Evolutionary conservation across 2,888 invertebrate genomes (phyloP).

Genomic region (Mantis religiosa): DNA sequence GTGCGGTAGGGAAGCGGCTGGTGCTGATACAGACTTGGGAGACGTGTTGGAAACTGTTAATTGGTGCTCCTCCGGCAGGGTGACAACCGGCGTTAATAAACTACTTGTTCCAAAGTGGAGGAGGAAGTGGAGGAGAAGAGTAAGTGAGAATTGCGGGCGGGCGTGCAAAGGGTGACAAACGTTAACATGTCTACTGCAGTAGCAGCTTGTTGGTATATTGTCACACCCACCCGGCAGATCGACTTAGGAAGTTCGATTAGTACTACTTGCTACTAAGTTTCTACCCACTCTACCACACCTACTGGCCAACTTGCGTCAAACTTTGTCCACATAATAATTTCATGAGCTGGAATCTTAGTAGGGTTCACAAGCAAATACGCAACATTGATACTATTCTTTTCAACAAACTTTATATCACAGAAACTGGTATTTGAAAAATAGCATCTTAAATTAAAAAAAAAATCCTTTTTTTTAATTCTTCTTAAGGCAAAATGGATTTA

Average conservation of each 20-base stretch:
- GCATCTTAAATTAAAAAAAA: too few relatives aligned
- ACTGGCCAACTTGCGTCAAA: neutral
- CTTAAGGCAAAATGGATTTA: too few relatives aligned
- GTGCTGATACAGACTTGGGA: neutral
- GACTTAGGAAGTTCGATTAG: neutral
- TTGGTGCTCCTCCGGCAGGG: neutral
- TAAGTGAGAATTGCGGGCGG: neutral
- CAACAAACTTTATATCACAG: too few relatives aligned
- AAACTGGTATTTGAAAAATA: too few relatives aligned
- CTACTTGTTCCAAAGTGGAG: neutral
- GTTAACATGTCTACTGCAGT: neutral
- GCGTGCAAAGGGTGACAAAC: neutral
- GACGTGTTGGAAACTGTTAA: neutral
- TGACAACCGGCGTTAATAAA: neutral
- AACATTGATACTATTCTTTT: too few relatives aligned
- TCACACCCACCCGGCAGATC: neutral
- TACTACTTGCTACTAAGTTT: neutral
- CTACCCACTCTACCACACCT: neutral
- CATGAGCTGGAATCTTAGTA: neutral
- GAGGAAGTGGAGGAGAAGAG: neutral
- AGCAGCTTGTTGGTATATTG: neutral
- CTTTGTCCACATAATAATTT: neutral
- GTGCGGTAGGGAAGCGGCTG: neutral
- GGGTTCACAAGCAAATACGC: neutral
- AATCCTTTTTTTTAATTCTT: too few relatives aligned